A percentile compares a stretch with the other conserved stretches of the same genome.
Conservation (phyloP, 1,140 invertebrate species). For the Anadara kagoshimensis region DNA sequence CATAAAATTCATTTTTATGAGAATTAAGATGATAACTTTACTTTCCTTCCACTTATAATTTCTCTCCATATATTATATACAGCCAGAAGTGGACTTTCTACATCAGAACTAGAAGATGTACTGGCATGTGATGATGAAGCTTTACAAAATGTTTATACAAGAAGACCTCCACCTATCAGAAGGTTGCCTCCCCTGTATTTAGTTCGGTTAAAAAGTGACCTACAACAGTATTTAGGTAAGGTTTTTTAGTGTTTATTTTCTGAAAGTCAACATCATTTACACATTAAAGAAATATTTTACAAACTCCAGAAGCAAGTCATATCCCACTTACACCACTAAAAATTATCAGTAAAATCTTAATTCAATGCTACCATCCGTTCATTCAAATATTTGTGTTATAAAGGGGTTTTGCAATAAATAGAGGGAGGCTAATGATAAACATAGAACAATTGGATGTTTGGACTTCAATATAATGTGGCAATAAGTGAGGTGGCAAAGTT, state of each 20-base stretch:
- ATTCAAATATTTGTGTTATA: too few relatives aligned
- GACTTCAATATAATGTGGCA: too few relatives aligned
- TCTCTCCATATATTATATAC: constrained; percentile 1
- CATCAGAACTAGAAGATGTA: constrained; percentile 68
- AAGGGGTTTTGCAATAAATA: too few relatives aligned
- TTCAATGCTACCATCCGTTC: too few relatives aligned
- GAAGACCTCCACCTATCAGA: constrained; percentile 71
- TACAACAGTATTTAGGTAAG: constrained; percentile 54
- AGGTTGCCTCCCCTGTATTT: constrained; percentile 62
- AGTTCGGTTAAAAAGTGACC: constrained; percentile 54
- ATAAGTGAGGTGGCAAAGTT: too few relatives aligned
- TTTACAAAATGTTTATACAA: constrained; percentile 68
- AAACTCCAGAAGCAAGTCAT: background rate
- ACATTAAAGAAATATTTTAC: background rate
- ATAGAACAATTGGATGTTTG: too few relatives aligned
- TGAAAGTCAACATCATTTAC: background rate
- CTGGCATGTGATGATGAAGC: constrained; percentile 70
- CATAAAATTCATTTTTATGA: background rate
- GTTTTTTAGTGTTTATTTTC: background rate
- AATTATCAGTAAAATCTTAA: too few relatives aligned
- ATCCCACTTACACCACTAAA: background rate
- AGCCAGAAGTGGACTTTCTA: constrained; percentile 62
- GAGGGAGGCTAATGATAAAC: too few relatives aligned
- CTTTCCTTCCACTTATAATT: background rate
- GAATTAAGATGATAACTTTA: background rate